phyloP scores from a whole-genome alignment of 2,797 vertebrate species.

The Acanthurus leucopareius region DNA sequence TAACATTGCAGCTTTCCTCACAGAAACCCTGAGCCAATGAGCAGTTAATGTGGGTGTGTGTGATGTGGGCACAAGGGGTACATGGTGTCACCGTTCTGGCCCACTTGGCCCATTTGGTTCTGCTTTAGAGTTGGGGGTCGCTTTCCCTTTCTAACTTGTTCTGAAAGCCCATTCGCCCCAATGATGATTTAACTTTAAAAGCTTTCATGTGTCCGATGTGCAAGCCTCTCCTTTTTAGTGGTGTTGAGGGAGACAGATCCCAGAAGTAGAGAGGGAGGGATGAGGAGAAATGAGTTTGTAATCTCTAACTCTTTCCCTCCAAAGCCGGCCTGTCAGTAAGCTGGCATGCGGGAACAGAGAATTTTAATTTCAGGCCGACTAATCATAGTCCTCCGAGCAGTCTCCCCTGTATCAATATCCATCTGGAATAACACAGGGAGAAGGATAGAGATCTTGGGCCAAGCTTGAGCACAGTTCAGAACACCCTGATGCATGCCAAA shows the following conservation, averaged over 20 bases:
- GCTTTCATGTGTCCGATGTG: slow-evolving; percentile 59
- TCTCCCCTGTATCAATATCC: slow-evolving; percentile 64
- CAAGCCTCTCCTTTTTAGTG: slow-evolving; percentile 24
- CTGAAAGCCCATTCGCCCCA: slow-evolving; percentile 2
- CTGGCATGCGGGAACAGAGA: slow-evolving; percentile 56
- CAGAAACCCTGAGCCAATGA: slow-evolving; percentile 50
- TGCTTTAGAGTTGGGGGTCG: slow-evolving; percentile 50
- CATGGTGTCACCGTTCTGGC: slow-evolving; percentile 55
- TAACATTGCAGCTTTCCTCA: slow-evolving; percentile 66
- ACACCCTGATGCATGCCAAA: slow-evolving; percentile 45
- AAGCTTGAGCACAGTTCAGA: slow-evolving; percentile 25
- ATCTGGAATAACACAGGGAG: slow-evolving; percentile 68
- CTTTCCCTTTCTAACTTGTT: slow-evolving; percentile 20
- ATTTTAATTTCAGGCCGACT: slow-evolving; percentile 63
- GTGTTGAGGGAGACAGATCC: slow-evolving; percentile 3
- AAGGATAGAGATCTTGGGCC: slow-evolving; percentile 25
- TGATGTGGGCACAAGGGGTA: slow-evolving; percentile 72
- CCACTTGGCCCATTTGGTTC: slow-evolving; percentile 67
- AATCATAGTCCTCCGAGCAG: slow-evolving; percentile 62
- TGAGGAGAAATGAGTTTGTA: slow-evolving; percentile 66
- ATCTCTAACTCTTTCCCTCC: slow-evolving; percentile 52
- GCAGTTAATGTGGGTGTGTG: slow-evolving; percentile 61
- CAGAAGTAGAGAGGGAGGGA: slow-evolving; percentile 46
- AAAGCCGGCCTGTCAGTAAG: slow-evolving; percentile 66
- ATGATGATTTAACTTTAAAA: slow-evolving; percentile 66